Conservation (phyloP, 2,113 vertebrate species). For the Reinhardtius hippoglossoides region DNA sequence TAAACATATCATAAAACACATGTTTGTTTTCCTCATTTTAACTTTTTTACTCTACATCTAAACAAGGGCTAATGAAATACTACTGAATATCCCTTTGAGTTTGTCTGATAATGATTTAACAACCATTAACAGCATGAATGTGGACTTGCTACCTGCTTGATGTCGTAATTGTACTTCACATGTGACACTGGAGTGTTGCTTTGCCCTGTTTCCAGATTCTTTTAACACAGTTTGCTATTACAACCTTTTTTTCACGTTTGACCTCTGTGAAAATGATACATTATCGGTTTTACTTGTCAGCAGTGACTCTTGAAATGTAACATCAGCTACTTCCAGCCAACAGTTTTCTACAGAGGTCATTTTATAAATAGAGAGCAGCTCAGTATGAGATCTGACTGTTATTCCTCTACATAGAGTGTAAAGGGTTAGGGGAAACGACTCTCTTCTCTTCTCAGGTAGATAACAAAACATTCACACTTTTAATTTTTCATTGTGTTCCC, state of each 20-base stretch:
- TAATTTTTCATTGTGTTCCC: background rate
- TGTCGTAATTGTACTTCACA: too few species aligned
- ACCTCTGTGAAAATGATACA: conserved; percentile 1
- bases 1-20: background rate
- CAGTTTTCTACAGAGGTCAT: conserved; percentile 2
- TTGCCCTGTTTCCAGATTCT: too few species aligned
- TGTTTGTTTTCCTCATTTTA: background rate
- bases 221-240: too few species aligned
- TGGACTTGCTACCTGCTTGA: too few species aligned
- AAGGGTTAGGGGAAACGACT: background rate
- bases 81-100: background rate
- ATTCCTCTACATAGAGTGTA: conserved; percentile 8
- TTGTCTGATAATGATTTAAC: background rate
- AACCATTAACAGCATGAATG: too few species aligned
- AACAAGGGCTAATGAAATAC: background rate
- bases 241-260: background rate
- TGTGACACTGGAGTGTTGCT: too few species aligned
- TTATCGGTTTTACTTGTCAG: background rate
- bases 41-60: background rate
- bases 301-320: conserved; percentile 9
- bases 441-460: conserved; percentile 2
- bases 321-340: background rate
- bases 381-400: conserved; percentile 4
- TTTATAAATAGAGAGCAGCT: conserved; percentile 19
- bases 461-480: background rate